phyloP scores from a whole-genome alignment of 1,140 invertebrate species.

The Leptopilina boulardi region DNA sequence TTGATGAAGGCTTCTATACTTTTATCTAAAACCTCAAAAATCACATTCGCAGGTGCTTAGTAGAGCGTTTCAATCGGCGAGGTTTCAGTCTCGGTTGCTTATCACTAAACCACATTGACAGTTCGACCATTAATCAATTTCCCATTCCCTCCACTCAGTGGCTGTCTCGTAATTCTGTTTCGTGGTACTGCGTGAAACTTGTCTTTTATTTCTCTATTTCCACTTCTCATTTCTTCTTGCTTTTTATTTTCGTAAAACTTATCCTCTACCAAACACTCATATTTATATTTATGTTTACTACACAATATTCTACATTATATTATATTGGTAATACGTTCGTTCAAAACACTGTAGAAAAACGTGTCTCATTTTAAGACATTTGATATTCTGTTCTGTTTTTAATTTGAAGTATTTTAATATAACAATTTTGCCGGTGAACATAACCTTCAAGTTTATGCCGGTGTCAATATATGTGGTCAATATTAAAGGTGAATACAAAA shows the following conservation, averaged over 20 bases:
- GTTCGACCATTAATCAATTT: constrained; percentile 59
- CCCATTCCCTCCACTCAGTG: constrained; percentile 50
- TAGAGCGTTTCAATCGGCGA: constrained; percentile 22
- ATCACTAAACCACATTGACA: constrained; percentile 58
- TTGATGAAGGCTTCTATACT: constrained; percentile 17
- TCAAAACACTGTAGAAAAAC: no score
- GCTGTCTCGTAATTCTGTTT: constrained; percentile 60
- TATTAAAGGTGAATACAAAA: no score
- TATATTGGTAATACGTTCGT: no score
- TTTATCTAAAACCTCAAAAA: constrained; percentile 24
- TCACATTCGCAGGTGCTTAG: constrained; percentile 22
- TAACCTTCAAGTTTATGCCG: no score
- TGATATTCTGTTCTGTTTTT: no score
- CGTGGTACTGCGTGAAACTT: constrained; percentile 56
- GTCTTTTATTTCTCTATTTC: constrained; percentile 57
- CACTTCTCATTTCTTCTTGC: constrained; percentile 54
- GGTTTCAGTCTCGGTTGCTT: constrained; percentile 57
- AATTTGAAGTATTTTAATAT: no score
- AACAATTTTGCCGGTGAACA: no score
- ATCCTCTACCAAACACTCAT: neutral
- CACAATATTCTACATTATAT: no score
- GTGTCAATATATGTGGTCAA: no score
- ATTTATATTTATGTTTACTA: neutral
- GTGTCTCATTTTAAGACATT: no score
- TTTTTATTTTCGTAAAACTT: constrained; percentile 15